Evolutionary conservation across 2,888 invertebrate genomes (phyloP).

Genomic region (Julus scanicus): DNA sequence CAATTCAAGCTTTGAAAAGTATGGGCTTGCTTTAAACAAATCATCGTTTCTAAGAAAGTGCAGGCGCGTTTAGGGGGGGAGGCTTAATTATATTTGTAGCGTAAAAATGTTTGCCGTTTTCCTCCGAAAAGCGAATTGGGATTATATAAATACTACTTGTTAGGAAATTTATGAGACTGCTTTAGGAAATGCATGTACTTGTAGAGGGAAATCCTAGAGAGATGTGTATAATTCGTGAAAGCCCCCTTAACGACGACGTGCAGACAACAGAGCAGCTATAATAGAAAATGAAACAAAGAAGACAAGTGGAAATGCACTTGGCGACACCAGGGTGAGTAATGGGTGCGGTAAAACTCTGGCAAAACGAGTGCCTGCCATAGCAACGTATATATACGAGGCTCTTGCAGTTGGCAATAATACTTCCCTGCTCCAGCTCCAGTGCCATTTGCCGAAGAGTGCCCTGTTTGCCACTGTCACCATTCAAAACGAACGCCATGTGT

Average conservation of each 20-base stretch:
- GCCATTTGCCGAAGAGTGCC: constrained; percentile 24
- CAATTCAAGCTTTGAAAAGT: constrained; percentile 23
- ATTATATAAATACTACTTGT: constrained; percentile 27
- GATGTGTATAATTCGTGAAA: constrained; percentile 8
- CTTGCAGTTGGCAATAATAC: constrained; percentile 13
- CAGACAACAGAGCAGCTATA: constrained; percentile 35
- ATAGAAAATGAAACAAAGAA: constrained; percentile 42
- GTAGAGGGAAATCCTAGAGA: constrained; percentile 8
- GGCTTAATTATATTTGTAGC: constrained; percentile 22
- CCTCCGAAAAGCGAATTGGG: constrained; percentile 23
- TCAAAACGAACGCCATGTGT: constrained; percentile 30
- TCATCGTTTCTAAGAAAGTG: constrained; percentile 12
- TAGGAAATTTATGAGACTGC: constrained; percentile 29
- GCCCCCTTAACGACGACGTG: constrained; percentile 30
- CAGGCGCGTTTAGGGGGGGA: background rate
- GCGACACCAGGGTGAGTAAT: constrained; percentile 39
- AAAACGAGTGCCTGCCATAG: constrained; percentile 29
- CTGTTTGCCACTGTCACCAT: constrained; percentile 42
- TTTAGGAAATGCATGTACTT: constrained; percentile 5
- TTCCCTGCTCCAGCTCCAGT: constrained; percentile 22
- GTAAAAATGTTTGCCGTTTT: background rate
- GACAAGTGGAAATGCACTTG: constrained; percentile 39
- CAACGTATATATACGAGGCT: background rate
- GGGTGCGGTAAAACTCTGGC: constrained; percentile 22
- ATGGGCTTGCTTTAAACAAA: background rate